Evolutionary conservation across 2,797 vertebrate genomes (phyloP).

Genomic region (Thripadectes ignobilis): DNA sequence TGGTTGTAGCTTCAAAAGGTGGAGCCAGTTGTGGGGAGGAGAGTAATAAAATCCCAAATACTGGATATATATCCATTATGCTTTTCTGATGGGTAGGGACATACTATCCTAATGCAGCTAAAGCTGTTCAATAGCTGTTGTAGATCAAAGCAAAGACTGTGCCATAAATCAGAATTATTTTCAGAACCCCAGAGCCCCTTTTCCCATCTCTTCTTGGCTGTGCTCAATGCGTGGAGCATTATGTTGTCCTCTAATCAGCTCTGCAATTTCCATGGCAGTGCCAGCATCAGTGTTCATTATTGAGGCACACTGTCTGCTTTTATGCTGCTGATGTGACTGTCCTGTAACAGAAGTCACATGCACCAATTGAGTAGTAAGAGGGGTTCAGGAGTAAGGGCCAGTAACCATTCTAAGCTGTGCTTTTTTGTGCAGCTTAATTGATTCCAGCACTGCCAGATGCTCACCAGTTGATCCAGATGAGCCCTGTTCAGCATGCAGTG

Average conservation of each 20-base stretch:
- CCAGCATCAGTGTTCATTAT: not conserved
- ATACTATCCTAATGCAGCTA: not conserved
- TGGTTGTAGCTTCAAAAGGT: not conserved
- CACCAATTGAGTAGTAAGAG: not conserved
- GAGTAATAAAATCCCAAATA: not conserved
- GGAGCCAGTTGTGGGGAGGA: not conserved
- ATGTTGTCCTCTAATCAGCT: not conserved
- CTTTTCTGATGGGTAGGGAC: not conserved
- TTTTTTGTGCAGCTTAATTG: not conserved
- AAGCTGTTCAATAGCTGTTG: not conserved
- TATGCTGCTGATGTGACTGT: not conserved
- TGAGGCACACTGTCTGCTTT: not conserved
- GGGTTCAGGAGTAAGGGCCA: not conserved
- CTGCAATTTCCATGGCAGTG: not conserved
- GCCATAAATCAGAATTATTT: not conserved
- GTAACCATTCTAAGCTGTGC: not conserved
- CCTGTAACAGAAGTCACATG: not conserved
- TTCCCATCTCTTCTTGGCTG: not conserved
- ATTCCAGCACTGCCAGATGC: not conserved
- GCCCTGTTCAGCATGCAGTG: not conserved
- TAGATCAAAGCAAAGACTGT: not conserved
- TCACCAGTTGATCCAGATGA: not conserved
- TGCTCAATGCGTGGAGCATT: not conserved
- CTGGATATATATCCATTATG: accelerated
- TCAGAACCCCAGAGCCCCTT: not conserved